Evolutionary conservation across 2,797 vertebrate genomes (phyloP), one percentile per base, ranked within the genome.

Genomic region (Otolemur crassicaudatus): DNA sequence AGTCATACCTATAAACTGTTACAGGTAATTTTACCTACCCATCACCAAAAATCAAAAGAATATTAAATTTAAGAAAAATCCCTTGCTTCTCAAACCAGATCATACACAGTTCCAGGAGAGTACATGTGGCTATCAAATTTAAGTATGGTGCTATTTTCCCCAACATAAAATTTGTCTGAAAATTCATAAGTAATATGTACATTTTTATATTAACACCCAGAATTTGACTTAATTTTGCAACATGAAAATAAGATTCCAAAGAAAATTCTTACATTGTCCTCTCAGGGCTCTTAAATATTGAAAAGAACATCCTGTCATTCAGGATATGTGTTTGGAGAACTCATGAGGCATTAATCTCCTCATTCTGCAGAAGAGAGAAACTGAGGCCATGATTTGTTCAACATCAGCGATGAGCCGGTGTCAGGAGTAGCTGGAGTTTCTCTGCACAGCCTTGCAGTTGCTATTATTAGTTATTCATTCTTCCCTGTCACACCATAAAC

Each of bases 291-390:
- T 69, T 72, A 89, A 76, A 46, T 25, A 11, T 53, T 53, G 49
- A 17, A 53, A 53, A 53, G 49, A 53, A 53, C 49, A 16, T 53
- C 83, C 34, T 88, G 13, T 81, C 69, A 65, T 13, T 90, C 2
- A 34, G 19, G 11, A 29, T 53, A 5, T 34, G 16, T 27, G 14
- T 86, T 93, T 87, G 67, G 61, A 86, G 94, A 91, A 81, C 67
- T 13, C 61, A 16, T 5, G 34, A 69, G 34, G 20, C 4, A 12
- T n/a, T 63, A 11, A 27, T 49, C 37, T 79, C 22, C 25, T 72
- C 11, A 77, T 87, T 63, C 76, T 95, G 4, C 29, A 27, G 31
- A 87, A 43, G 58, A 95, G 43, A 10, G n/a, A 92, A 90, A 91
- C n/a, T 80, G 29, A 90, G 70, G 25, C 1, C 5, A 31, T 60